Percentiles rank a stretch among this genome's conserved stretches.
phyloP scores from a whole-genome alignment of 1,140 invertebrate species.

The Apis florea region DNA sequence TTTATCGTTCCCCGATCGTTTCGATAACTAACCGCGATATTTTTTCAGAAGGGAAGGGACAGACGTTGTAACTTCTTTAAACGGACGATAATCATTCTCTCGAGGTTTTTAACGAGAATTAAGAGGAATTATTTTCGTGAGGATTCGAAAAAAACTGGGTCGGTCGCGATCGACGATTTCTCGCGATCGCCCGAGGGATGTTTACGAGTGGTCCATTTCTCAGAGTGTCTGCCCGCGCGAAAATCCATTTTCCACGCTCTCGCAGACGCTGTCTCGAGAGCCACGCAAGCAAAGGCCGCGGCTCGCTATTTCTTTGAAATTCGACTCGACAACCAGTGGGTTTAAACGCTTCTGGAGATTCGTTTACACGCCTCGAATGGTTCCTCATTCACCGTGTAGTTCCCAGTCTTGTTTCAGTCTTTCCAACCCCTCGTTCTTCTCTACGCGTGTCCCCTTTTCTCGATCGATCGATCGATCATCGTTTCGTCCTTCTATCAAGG shows the following conservation, averaged over 20 bases:
- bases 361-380: constrained; percentile 45
- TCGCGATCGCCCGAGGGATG: background rate
- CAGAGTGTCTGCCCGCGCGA: background rate
- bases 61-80: too few species aligned
- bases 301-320: constrained; percentile 56
- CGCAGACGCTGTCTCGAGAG: constrained; percentile 2
- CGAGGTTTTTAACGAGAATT: too few species aligned
- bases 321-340: constrained; percentile 25
- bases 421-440: background rate
- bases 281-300: constrained; percentile 5
- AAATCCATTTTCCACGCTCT: constrained; percentile 23
- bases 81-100: background rate
- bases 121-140: background rate
- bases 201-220: constrained; percentile 43
- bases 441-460: background rate
- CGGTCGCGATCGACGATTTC: background rate
- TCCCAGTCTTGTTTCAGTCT: constrained; percentile 1
- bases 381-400: background rate
- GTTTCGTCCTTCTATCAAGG: background rate
- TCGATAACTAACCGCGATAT: background rate
- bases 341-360: constrained; percentile 47
- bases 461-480: background rate
- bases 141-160: background rate
- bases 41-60: background rate
- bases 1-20: background rate